Evolutionary conservation across 2,888 invertebrate genomes (phyloP).

Genomic region (Lamellibrachia satsuma): DNA sequence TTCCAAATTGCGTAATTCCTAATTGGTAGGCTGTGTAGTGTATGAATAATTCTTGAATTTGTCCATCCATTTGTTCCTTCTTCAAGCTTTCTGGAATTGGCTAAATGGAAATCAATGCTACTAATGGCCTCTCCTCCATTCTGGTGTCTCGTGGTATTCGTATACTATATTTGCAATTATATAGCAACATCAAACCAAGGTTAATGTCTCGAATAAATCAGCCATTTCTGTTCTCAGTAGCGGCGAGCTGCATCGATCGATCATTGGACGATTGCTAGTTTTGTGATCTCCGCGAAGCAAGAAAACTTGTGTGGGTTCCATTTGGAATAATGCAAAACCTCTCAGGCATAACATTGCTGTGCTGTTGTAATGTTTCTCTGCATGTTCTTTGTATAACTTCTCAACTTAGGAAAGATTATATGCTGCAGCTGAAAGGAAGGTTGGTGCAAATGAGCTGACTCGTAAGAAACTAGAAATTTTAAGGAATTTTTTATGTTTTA

Average conservation of each 20-base stretch:
- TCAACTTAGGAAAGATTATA: not conserved
- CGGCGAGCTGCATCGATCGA: not conserved
- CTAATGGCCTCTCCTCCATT: not conserved
- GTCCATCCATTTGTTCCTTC: not conserved
- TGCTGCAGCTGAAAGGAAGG: not conserved
- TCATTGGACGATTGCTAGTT: not conserved
- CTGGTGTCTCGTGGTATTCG: not conserved
- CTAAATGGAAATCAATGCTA: not conserved
- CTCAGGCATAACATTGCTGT: not conserved
- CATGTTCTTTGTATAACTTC: not conserved
- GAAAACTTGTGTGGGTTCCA: not conserved
- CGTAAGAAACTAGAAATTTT: not conserved
- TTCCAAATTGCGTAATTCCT: not conserved
- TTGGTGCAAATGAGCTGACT: not conserved
- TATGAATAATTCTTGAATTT: constrained; percentile 5
- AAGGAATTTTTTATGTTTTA: not conserved
- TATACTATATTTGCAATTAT: constrained; percentile 3
- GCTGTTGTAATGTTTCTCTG: not conserved
- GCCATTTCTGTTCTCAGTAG: not conserved
- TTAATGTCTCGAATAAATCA: not conserved
- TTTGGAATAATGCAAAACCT: not conserved
- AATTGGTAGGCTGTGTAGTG: not conserved
- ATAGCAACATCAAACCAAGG: not conserved
- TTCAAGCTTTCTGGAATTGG: not conserved
- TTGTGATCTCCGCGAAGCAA: not conserved